phyloP scores from a whole-genome alignment of 2,888 invertebrate species.

The Molanna angustata region DNA sequence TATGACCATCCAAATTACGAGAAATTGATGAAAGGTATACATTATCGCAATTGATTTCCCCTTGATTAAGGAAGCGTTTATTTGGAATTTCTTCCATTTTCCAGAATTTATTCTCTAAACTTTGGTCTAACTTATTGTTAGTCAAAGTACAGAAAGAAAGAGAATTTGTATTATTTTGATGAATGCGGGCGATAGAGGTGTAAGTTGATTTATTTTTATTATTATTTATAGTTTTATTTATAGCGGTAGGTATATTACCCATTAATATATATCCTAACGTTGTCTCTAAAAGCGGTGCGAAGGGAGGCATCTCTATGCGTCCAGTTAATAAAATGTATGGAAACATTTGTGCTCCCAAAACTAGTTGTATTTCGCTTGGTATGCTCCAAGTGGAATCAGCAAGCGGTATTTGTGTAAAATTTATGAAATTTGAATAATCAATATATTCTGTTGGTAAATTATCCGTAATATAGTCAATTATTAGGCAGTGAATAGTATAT shows the following conservation, averaged over 20 bases:
- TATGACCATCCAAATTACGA: too few species aligned
- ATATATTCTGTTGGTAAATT: background rate
- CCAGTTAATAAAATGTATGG: background rate
- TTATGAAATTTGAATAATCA: background rate
- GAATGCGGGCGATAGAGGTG: too few species aligned
- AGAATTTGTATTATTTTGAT: too few species aligned
- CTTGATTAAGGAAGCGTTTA: too few species aligned
- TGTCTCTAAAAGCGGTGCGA: background rate
- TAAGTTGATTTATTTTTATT: too few species aligned
- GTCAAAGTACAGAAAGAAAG: too few species aligned
- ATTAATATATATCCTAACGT: slow-evolving; percentile 3
- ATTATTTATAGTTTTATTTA: too few species aligned
- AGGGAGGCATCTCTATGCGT: background rate
- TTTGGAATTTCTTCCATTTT: too few species aligned
- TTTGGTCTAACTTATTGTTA: too few species aligned
- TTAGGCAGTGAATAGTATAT: background rate
- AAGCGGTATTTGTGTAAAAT: background rate
- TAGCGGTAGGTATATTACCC: slow-evolving; percentile 3
- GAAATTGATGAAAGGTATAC: too few species aligned
- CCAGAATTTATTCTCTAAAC: too few species aligned
- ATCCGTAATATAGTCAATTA: background rate
- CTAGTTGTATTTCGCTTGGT: background rate
- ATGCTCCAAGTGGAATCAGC: background rate
- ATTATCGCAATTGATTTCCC: too few species aligned
- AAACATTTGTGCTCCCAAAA: slow-evolving; percentile 4